These are phyloP conservation scores for Dendrolimus houi DNA, from an alignment of 2,888 invertebrate species.

Conservation along the genomic window DNA sequence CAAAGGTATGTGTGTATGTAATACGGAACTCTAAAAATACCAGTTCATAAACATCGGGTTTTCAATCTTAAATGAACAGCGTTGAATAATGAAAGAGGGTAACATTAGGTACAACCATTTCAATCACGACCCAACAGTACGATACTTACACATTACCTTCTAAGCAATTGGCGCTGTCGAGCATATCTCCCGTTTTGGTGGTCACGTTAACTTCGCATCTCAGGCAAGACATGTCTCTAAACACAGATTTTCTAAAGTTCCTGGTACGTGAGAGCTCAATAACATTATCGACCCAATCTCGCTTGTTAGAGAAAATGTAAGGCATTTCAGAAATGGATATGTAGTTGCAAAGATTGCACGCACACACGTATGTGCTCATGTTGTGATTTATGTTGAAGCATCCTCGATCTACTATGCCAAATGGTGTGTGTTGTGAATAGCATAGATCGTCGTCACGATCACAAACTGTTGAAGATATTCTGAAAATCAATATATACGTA, in stretches of 20 bases:
- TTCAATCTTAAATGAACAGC: too few relatives aligned
- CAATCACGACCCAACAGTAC: neutral
- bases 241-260: constrained; percentile 42
- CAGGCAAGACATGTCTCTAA: constrained; percentile 52
- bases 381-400: constrained; percentile 48
- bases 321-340: constrained; percentile 54
- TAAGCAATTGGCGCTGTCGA: constrained; percentile 38
- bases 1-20: too few relatives aligned
- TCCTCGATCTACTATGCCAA: constrained; percentile 54
- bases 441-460: constrained; percentile 42
- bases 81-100: too few relatives aligned
- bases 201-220: constrained; percentile 48
- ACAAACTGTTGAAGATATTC: constrained; percentile 40
- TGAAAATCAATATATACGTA: constrained; percentile 15
- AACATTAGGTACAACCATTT: too few relatives aligned
- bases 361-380: constrained; percentile 46
- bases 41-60: too few relatives aligned
- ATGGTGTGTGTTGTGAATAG: constrained; percentile 56
- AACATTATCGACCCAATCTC: constrained; percentile 50
- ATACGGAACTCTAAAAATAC: too few relatives aligned
- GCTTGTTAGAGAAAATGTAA: constrained; percentile 37
- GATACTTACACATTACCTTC: constrained; percentile 51
- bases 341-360: constrained; percentile 59
- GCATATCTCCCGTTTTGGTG: constrained; percentile 21
- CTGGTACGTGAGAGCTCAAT: constrained; percentile 45